Base-by-base conservation (phyloP, 2,888 invertebrate genomes). In the Lycia hirtaria region DNA sequence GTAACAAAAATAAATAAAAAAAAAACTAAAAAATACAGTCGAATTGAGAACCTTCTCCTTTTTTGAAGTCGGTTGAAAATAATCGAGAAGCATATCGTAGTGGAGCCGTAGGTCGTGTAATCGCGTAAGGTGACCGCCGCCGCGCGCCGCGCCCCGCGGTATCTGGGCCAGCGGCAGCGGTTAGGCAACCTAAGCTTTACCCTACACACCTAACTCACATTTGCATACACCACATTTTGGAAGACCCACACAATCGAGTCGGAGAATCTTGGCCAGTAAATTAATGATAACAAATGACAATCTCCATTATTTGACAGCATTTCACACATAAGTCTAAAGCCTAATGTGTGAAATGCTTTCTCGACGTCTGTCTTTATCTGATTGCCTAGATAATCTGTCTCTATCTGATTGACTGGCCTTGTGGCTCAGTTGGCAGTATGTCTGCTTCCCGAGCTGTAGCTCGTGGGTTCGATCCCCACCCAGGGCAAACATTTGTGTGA, bases 121-220 rank as follows among this genome's bases (percentile, higher is more conserved):
- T 50, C 50, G 44, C 37, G 48, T 48, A 48, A 22, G 49, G 49
- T 44, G 37, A 41, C 48, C 48, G 41, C 48, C 5, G 55, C 41
- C 54, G 30, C 47, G 41, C 48, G 33, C 52, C 57, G 47, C 52
- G 57, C 52, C 56, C 35, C 51, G 40, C 48, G 52, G 26, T 57
- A 57, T 57, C 57, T 57, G 15, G 45, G 54, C 17, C 54, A 35
- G 40, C 22, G 45, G 50, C 54, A 35, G 40, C 22, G 45, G 50
- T 55, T 50, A 51, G 45, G 35, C 50, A 55, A 59, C 44, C 37
- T 53, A 32, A 33, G 24, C 53, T 20, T 30, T 32, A 33, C 45
- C 14, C 45, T 47, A 33, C 33, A 45, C 6, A 33, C 44, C 58
- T 47, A 40, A 28, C 56, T 26, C 22, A 45, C 37, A 40, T 49